Evolutionary conservation across 2,113 vertebrate species (phyloP).

Genomic region (Cervus canadensis): DNA sequence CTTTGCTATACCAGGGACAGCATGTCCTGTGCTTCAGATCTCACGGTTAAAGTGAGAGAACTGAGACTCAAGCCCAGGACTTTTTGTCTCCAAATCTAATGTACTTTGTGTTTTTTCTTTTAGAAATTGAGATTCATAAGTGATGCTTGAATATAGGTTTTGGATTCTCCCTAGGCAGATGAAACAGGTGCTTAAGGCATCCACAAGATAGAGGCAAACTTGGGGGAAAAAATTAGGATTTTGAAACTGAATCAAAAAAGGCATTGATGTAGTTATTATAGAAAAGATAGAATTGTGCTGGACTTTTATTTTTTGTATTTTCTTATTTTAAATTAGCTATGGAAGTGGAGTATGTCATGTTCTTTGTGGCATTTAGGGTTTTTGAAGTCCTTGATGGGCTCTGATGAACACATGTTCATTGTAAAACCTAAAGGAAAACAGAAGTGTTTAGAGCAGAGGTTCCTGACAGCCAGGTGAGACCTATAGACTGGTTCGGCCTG

Average conservation of each 20-base stretch:
- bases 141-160: not conserved
- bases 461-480: not conserved
- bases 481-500: not conserved
- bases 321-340: not conserved
- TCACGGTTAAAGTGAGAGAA: not conserved
- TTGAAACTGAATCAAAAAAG: not conserved
- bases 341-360: not conserved
- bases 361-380: not conserved
- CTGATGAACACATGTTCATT: not conserved
- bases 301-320: not conserved
- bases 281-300: not conserved
- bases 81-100: not conserved
- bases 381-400: not conserved
- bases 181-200: not conserved
- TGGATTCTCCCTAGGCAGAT: not conserved
- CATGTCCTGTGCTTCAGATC: fast-evolving
- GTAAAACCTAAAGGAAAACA: not conserved
- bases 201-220: not conserved
- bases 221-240: not conserved
- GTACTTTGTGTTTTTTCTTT: not conserved
- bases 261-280: not conserved
- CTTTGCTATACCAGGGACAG: too few relatives aligned
- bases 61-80: not conserved
- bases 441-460: not conserved
- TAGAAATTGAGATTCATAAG: not conserved